Evolutionary conservation across 2,888 invertebrate genomes (phyloP), one percentile per base, ranked within the genome.

Genomic region (Campopleginae sp.): DNA sequence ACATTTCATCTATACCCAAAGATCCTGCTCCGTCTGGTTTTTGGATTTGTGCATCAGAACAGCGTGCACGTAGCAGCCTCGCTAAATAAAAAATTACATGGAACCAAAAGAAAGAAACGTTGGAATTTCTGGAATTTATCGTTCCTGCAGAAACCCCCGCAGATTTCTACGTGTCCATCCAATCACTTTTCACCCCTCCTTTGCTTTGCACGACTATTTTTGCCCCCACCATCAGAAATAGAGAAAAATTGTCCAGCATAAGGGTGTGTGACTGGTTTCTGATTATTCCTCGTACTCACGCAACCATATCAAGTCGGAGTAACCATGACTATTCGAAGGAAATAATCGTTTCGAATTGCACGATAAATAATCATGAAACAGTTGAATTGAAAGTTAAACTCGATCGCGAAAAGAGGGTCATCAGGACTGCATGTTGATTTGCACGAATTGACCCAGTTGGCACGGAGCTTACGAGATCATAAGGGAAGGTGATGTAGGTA

Each of bases 331-430:
- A 19, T 54, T 54, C 12, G 5, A 17, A 1, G 19, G 19, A 23
- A 23, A 54, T 54, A 12, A 54, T 10, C 10, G 54, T 0, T 54
- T 12, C 2, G 1, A 12, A 54, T 54, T 54, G 54, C 54, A 23
- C 54, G 54, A 54, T 54, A 23, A 23, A 54, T 23, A 54, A 23
- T 12, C 14, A 14, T 51, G 19, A 58, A 58, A 27, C 27, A 58
- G 58, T 58, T 58, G 14, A 54, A 58, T 58, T 27, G 58, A 27
- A 58, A 58, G 27, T 58, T 14, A 27, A 58, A 58, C 58, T 27
- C 58, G 27, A 58, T 58, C 14, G 12, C 23, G 14, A 27, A 14
- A 23, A 27, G 58, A 23, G 23, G 58, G 27, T 58, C 58, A 58
- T 58, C 58, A 58, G 27, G 14, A 27, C 14, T 27, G 58, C 0